These are phyloP conservation scores for Amblyopsis rosae DNA, from an alignment of 2,113 vertebrate species.

Conservation along the genomic window DNA sequence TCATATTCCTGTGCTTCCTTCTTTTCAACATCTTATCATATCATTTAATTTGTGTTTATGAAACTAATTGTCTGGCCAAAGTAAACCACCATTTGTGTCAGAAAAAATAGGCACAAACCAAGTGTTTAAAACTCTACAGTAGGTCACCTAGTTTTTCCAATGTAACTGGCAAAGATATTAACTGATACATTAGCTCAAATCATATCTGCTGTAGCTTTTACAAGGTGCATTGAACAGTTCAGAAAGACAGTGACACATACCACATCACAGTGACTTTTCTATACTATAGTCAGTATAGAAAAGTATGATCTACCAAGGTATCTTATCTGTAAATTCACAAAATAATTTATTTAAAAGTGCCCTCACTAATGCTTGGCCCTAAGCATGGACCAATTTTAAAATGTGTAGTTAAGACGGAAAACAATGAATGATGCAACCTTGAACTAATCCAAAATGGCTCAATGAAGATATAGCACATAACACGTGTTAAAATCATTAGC, in stretches of 20 bases:
- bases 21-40: too few species aligned
- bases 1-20: too few species aligned
- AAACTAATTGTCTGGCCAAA: too few species aligned
- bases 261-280: background rate
- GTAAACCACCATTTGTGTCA: too few species aligned
- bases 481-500: background rate
- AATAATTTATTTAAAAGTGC: too few species aligned
- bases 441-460: background rate
- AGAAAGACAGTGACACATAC: background rate
- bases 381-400: background rate
- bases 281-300: background rate
- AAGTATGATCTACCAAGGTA: background rate
- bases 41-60: too few species aligned
- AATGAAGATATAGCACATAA: background rate
- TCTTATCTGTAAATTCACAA: too few species aligned
- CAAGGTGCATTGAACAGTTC: background rate
- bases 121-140: background rate
- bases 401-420: background rate
- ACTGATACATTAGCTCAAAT: background rate
- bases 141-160: background rate
- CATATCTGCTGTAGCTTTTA: background rate
- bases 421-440: background rate
- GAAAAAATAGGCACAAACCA: background rate
- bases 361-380: too few species aligned
- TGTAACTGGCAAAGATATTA: background rate